These are phyloP conservation scores for Camponotus vicinus DNA, from an alignment of 1,140 invertebrate species.

Conservation along the genomic window DNA sequence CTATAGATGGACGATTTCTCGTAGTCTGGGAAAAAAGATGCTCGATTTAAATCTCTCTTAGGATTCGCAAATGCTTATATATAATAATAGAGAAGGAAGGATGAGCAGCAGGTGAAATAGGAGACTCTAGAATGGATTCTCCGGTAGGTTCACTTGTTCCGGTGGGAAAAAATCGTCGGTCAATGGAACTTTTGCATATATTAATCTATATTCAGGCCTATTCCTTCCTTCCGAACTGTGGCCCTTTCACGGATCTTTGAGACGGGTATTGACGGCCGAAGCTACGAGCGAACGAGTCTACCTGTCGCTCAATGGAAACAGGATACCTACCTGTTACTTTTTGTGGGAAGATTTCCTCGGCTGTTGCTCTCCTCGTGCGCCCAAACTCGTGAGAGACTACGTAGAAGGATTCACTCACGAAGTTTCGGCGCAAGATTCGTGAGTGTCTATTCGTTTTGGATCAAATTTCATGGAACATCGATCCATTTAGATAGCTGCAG, in stretches of 20 bases:
- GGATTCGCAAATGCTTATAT: constrained; percentile 39
- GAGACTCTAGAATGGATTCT: constrained; percentile 17
- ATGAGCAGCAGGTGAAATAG: constrained; percentile 80
- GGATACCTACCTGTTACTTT: constrained; percentile 84
- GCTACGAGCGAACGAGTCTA: constrained; percentile 74
- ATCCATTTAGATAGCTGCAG: constrained; percentile 62
- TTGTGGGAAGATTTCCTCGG: constrained; percentile 81
- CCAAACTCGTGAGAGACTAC: constrained; percentile 76
- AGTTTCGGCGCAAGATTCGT: constrained; percentile 62
- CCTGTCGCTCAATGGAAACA: constrained; percentile 83
- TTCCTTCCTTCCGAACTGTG: constrained; percentile 73
- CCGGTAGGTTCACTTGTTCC: constrained; percentile 77
- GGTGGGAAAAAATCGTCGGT: constrained; percentile 79
- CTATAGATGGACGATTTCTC: constrained; percentile 20
- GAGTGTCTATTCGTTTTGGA: constrained; percentile 53
- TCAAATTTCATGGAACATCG: constrained; percentile 69
- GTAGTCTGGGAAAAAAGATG: constrained; percentile 56
- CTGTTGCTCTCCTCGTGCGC: constrained; percentile 56
- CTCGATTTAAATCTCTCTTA: constrained; percentile 30
- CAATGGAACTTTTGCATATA: constrained; percentile 83
- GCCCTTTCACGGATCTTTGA: constrained; percentile 69
- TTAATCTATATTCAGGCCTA: constrained; percentile 81
- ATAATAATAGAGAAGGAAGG: neutral
- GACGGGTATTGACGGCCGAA: constrained; percentile 67
- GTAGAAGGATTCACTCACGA: constrained; percentile 61